Evolutionary conservation across 1,140 invertebrate genomes (phyloP), one percentile per base, ranked within the genome.

Genomic region (Batillaria attramentaria): DNA sequence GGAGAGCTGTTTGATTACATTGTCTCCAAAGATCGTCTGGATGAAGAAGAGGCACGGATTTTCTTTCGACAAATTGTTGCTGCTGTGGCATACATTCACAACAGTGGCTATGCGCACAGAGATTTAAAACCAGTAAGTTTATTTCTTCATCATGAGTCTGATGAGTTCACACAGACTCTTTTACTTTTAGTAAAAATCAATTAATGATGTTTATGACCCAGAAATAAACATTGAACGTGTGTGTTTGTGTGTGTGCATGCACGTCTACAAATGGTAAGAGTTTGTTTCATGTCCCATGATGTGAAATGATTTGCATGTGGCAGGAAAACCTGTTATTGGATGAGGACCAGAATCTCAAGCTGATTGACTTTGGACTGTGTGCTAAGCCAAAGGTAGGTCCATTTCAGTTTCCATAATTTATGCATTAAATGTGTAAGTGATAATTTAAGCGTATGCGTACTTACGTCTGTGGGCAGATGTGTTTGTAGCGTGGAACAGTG

Each of bases 311-410:
- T 66, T 62, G 41, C n/a, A n/a, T 50, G 39, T 69, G 46, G 33
- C 84, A 95, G 94, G 95, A 96, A 92, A 97, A 97, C 91, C 93
- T 97, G 68, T 87, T 97, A 70, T 95, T 96, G 85, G 94, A 93
- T 86, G 93, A 95, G 72, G 93, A 96, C 80, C 90, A 91, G 66
- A 94, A 95, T 86, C 91, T 97, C 31, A 97, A 97, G 88, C 88
- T 97, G 62, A 97, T 97, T 83, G 96, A 97, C 90, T 97, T 97
- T 93, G 96, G 96, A 43, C 91, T 97, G 13, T 97, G 96, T 92
- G 95, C 96, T 1, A 95, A 95, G 87, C 95, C 95, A 20, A 92
- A 91, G 88, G 91, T 92, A 86, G 84, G 85, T 20, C 20, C 50
- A 72, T 60, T 24, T n/a, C 46, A 65, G n/a, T 65, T 10, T 35